These are phyloP conservation scores for Eciton burchellii DNA, from an alignment of 1,140 invertebrate species.

Conservation along the genomic window DNA sequence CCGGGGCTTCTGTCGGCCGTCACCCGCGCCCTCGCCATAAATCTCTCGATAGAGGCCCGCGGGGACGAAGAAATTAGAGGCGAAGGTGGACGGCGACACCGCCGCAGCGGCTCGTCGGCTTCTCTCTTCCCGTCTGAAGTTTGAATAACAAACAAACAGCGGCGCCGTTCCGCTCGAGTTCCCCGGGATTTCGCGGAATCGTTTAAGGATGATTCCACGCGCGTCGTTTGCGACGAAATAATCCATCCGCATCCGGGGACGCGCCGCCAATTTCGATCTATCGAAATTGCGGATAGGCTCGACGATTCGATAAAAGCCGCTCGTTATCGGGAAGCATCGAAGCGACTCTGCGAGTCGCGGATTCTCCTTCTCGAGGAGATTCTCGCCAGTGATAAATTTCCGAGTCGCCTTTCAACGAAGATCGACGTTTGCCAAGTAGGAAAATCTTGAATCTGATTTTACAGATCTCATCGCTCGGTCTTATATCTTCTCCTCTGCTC, in stretches of 20 bases:
- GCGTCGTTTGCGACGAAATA: conserved; percentile 43
- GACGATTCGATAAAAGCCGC: not conserved
- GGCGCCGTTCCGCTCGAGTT: not conserved
- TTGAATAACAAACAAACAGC: conserved; percentile 58
- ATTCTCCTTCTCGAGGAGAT: not conserved
- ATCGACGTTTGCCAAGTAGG: no score
- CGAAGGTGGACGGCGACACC: conserved; percentile 10
- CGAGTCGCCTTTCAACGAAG: no score
- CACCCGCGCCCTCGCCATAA: conserved; percentile 41
- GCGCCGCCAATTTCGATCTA: conserved; percentile 50
- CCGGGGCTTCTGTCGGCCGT: conserved; percentile 46
- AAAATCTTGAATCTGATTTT: no score
- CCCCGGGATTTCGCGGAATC: conserved; percentile 14
- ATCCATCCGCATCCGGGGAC: conserved; percentile 15
- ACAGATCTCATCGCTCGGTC: no score
- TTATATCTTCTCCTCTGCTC: no score
- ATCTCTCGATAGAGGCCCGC: conserved; percentile 49
- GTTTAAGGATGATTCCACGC: conserved; percentile 60
- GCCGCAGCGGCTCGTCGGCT: not conserved
- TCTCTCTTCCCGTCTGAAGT: conserved; percentile 31
- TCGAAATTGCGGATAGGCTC: not conserved
- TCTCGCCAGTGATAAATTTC: not conserved
- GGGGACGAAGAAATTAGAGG: conserved; percentile 41
- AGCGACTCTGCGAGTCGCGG: not conserved
- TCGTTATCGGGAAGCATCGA: not conserved